Percentiles rank a stretch among this genome's conserved stretches.
phyloP scores from a whole-genome alignment of 2,113 vertebrate species.

The Rousettus leschenaultii region DNA sequence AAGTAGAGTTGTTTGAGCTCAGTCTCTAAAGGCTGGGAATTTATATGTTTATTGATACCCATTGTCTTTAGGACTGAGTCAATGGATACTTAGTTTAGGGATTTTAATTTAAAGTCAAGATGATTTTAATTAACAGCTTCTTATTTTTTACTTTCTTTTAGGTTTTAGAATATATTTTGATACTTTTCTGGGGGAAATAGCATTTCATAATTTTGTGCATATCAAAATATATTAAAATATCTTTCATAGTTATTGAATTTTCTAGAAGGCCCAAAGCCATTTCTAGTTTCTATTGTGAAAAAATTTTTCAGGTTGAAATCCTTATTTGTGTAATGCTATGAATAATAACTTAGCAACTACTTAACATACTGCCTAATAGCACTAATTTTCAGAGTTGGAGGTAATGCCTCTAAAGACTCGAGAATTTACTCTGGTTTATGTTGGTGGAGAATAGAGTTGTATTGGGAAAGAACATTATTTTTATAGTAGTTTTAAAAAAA shows the following conservation, averaged over 20 bases:
- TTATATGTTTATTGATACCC: background rate
- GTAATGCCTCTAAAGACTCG: background rate
- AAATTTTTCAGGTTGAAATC: background rate
- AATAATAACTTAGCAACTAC: background rate
- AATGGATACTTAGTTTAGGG: background rate
- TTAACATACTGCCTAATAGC: background rate
- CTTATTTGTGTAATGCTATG: background rate
- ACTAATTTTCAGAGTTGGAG: background rate
- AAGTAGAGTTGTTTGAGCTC: background rate
- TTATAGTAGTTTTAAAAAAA: constrained; percentile 1
- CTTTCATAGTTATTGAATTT: background rate
- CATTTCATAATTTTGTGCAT: constrained; percentile 37
- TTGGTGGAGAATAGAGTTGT: background rate
- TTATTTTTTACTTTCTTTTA: background rate
- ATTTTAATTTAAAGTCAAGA: background rate
- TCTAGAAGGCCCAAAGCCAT: background rate
- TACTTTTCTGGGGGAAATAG: background rate
- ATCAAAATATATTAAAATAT: background rate
- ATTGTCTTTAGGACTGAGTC: background rate
- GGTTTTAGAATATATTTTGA: constrained; percentile 38
- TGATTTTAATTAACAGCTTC: background rate
- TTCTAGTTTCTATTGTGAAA: background rate
- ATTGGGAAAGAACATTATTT: background rate
- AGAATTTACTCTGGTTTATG: background rate
- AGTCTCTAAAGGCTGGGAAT: background rate